Conservation (phyloP, 2,888 invertebrate species). For the Darwinula stevensoni region DNA sequence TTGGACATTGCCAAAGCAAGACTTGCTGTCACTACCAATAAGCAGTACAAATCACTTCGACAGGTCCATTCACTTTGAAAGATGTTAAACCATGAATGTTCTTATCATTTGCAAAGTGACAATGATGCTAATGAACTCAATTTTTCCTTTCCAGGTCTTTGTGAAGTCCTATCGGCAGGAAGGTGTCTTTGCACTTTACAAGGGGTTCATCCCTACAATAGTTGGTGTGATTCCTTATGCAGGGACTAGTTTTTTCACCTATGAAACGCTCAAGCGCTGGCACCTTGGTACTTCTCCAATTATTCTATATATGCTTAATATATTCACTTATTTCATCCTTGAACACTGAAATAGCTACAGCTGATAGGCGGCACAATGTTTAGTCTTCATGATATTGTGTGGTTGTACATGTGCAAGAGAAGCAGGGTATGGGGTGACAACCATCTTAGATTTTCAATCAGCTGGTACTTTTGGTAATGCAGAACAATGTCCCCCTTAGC, state of each 20-base stretch:
- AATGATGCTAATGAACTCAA: too few relatives aligned
- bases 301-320: not conserved
- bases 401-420: too few relatives aligned
- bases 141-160: constrained; percentile 21
- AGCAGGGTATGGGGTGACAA: too few relatives aligned
- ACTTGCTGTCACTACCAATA: constrained; percentile 73
- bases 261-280: constrained; percentile 63
- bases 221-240: constrained; percentile 87
- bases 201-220: constrained; percentile 67
- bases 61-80: constrained; percentile 18
- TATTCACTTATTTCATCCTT: constrained; percentile 1
- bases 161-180: constrained; percentile 38
- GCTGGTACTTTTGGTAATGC: too few relatives aligned
- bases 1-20: constrained; percentile 82
- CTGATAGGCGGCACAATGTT: too few relatives aligned
- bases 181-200: constrained; percentile 42
- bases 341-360: not conserved
- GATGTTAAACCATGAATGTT: not conserved
- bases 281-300: constrained; percentile 27
- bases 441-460: too few relatives aligned
- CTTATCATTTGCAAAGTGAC: too few relatives aligned
- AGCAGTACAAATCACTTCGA: constrained; percentile 30
- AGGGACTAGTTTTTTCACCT: constrained; percentile 87
- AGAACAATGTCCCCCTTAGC: too few relatives aligned
- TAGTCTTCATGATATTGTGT: too few relatives aligned